These are phyloP conservation scores for Acyrthosiphon pisum DNA, from an alignment of 1,140 invertebrate species.

Conservation along the genomic window DNA sequence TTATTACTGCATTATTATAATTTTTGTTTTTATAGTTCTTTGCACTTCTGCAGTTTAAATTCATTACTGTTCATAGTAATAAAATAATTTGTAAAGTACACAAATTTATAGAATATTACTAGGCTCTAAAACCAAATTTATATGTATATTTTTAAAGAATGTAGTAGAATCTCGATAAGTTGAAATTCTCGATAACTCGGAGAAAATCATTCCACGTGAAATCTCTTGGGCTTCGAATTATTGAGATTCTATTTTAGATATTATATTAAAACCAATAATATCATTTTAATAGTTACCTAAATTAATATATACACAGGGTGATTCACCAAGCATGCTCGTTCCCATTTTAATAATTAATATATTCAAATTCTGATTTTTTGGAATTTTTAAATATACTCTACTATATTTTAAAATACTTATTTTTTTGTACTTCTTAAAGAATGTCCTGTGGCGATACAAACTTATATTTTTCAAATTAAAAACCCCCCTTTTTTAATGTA, in stretches of 20 bases:
- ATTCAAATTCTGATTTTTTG: no score
- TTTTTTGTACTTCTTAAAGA: no score
- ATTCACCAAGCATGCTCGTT: no score
- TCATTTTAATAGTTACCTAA: not conserved
- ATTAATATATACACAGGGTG: no score
- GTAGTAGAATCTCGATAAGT: constrained; percentile 8
- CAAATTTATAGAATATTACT: not conserved
- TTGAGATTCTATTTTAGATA: not conserved
- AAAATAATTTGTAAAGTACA: not conserved
- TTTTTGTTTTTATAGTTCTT: no score
- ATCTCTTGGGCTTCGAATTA: constrained; percentile 1
- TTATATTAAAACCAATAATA: not conserved
- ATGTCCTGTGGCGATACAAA: no score
- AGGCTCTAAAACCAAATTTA: not conserved
- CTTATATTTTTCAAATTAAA: no score
- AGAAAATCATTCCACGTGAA: constrained; percentile 1
- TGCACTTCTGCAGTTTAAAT: not conserved
- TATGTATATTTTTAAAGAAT: not conserved
- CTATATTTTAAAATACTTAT: no score
- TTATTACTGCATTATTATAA: not conserved
- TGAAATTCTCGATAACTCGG: not conserved
- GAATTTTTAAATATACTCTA: no score
- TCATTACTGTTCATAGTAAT: not conserved
- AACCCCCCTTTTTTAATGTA: no score
- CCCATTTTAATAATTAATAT: no score